Percentiles rank a stretch among this genome's conserved stretches.
These are phyloP conservation scores for Myathropa florea DNA, from an alignment of 2,888 invertebrate genomes.

Conservation along the genomic window DNA sequence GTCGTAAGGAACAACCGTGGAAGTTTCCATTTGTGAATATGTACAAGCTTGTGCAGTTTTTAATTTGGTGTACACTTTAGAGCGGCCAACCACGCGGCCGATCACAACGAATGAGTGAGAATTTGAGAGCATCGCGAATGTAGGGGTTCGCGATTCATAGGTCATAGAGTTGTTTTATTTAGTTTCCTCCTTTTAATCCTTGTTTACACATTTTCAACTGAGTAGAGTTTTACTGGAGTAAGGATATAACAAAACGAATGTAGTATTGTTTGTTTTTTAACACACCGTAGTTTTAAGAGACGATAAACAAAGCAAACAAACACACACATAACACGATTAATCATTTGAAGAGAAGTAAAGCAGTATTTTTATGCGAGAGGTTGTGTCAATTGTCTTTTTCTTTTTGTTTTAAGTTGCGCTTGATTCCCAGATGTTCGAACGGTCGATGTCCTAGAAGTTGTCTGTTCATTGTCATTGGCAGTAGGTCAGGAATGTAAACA, in stretches of 20 bases:
- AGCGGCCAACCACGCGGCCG: constrained; percentile 29
- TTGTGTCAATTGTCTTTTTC: background rate
- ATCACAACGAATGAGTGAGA: constrained; percentile 47
- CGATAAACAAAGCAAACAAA: constrained; percentile 5
- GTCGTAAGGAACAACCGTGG: constrained; percentile 75
- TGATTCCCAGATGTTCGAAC: background rate
- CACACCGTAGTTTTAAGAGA: constrained; percentile 37
- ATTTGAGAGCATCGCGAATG: constrained; percentile 11
- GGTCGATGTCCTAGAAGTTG: background rate
- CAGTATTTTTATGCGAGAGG: constrained; percentile 54
- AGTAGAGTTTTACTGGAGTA: constrained; percentile 29
- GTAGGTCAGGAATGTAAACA: background rate
- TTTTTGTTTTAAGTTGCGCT: background rate
- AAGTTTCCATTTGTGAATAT: constrained; percentile 81
- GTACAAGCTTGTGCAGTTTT: constrained; percentile 83
- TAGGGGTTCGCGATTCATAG: constrained; percentile 32
- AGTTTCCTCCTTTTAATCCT: background rate
- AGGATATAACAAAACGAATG: background rate
- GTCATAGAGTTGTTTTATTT: constrained; percentile 18
- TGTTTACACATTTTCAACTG: background rate
- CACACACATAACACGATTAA: constrained; percentile 18
- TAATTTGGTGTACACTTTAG: constrained; percentile 85
- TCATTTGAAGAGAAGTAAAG: constrained; percentile 36
- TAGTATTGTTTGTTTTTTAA: constrained; percentile 5
- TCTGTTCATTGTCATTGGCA: too few relatives aligned